These are phyloP conservation scores for Craniophora ligustri DNA, from an alignment of 2,888 invertebrate species.

Conservation along the genomic window DNA sequence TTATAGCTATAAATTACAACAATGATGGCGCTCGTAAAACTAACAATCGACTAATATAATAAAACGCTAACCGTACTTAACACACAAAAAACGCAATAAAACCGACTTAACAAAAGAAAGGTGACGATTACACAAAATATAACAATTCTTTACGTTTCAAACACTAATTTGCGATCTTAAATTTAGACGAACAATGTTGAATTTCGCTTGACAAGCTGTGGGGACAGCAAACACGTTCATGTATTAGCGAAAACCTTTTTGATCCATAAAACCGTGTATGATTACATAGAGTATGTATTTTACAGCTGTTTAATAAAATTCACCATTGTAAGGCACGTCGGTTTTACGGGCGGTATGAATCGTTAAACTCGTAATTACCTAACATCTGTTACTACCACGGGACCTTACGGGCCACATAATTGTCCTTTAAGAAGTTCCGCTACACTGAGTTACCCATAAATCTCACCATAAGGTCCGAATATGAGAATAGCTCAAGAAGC, in stretches of 20 bases:
- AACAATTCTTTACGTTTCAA: conserved; percentile 5
- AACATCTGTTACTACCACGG: conserved; percentile 55
- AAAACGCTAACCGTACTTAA: conserved; percentile 34
- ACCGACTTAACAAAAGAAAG: conserved; percentile 44
- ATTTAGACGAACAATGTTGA: accelerated
- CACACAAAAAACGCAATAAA: conserved; percentile 42
- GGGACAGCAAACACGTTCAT: conserved; percentile 14
- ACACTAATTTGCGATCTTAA: conserved; percentile 8
- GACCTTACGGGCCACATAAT: neutral
- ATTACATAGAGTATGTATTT: conserved; percentile 59
- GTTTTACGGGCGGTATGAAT: conserved; percentile 47
- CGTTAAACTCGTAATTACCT: conserved; percentile 53
- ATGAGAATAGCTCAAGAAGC: neutral
- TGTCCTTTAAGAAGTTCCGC: neutral
- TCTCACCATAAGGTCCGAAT: neutral
- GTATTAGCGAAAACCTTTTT: conserved; percentile 49
- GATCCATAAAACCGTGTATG: conserved; percentile 57
- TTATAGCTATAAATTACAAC: conserved; percentile 32
- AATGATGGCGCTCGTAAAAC: conserved; percentile 35
- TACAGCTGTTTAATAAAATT: conserved; percentile 66
- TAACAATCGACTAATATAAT: conserved; percentile 48
- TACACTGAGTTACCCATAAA: neutral
- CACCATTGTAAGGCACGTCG: conserved; percentile 56
- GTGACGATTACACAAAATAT: conserved; percentile 48
- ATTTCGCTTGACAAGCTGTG: neutral